Evolutionary conservation across 2,888 invertebrate species (phyloP), one percentile per base, ranked within the genome.

Genomic region (Sceliomorpha sp.): DNA sequence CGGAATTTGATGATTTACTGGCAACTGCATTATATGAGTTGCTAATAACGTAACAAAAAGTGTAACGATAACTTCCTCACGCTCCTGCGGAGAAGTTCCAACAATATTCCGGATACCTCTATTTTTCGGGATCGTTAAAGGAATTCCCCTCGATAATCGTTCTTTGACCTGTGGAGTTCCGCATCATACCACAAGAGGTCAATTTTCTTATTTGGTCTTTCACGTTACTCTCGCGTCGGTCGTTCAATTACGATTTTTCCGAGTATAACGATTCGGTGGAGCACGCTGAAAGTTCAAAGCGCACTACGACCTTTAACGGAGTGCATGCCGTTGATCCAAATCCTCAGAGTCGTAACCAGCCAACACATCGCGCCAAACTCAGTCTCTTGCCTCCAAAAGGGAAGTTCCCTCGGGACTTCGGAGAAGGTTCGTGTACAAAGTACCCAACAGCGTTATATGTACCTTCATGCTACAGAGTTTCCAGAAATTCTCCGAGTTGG

Each of bases 301-400:
- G 29, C 6, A n/a, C 29, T 29, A n/a, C 15, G n/a, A 44, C 13
- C 13, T 14, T 44, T 29, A 29, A 13, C 7, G 15, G 15, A 14
- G 29, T 42, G 29, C 14, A 44, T n/a, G 44, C 44, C 10, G 14
- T 31, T 27, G 29, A 13, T 44, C 42, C 44, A 37, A 37, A 60
- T 60, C 51, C 69, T 73, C 69, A 69, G 73, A 74, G 69, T 73
- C 69, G 71, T 71, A 71, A 69, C 70, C 40, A 45, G 26, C 20
- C 1, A 17, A 39, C 37, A 9, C 17, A 26, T 26, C 8, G 47
- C 29, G 26, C 27, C 12, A 24, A 55, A 26, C 31, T 14, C 39
- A 31, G 40, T 27, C 40, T 42, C 40, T 42, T 44, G 10, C 26
- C 29, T 14, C 14, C 15, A 7, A 29, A 44, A 44, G 29, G 44